Conservation (phyloP, 2,888 invertebrate genomes). For the Lithophane leautieri region DNA sequence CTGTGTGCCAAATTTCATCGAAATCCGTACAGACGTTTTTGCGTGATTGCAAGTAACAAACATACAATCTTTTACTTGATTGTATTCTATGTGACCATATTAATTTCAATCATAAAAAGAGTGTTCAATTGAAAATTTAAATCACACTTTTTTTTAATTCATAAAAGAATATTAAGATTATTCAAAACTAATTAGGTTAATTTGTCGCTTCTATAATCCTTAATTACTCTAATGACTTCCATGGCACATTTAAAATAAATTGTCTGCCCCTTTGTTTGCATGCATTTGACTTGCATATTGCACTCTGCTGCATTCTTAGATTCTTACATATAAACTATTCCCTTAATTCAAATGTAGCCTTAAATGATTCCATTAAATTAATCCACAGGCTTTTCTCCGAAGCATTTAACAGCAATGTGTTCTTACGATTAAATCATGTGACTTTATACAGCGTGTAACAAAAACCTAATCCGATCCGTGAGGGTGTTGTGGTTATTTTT, state of each 20-base stretch:
- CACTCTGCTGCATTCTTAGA: conserved; percentile 18
- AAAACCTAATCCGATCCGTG: too few relatives aligned
- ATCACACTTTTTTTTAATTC: neutral
- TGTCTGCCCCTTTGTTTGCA: neutral
- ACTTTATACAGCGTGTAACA: too few relatives aligned
- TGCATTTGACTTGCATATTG: conserved; percentile 32
- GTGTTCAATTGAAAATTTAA: too few relatives aligned
- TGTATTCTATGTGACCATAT: too few relatives aligned
- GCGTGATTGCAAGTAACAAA: too few relatives aligned
- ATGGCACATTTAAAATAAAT: conserved; percentile 21
- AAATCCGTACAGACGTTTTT: too few relatives aligned
- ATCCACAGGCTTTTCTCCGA: conserved; percentile 34
- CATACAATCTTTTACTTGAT: neutral
- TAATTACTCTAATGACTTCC: conserved; percentile 16
- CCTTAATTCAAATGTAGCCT: conserved; percentile 19
- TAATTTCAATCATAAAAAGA: neutral
- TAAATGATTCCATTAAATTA: conserved; percentile 15
- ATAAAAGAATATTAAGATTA: neutral
- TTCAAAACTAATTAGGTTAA: conserved; percentile 3
- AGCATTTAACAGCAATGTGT: neutral
- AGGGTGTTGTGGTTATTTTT: too few relatives aligned
- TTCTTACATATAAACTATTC: neutral
- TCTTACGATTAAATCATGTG: neutral
- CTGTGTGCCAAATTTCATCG: too few relatives aligned
- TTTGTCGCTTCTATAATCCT: neutral